Conservation (phyloP, 1,140 invertebrate genomes). For the Solenopsis fugax region DNA sequence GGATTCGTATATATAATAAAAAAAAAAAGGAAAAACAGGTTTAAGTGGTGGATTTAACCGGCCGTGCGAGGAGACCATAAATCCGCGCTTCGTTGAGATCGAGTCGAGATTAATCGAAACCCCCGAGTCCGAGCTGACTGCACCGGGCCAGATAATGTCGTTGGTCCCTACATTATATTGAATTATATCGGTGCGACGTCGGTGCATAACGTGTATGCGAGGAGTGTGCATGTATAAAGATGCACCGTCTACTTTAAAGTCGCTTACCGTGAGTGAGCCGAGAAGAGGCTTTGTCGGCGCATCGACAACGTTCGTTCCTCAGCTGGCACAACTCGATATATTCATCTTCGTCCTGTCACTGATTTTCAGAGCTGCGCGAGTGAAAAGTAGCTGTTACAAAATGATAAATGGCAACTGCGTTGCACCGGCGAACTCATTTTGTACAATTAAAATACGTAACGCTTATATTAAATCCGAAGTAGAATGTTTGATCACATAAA, state of each 20-base stretch:
- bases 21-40: constrained; percentile 75
- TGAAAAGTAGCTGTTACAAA: background rate
- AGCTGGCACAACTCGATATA: constrained; percentile 19
- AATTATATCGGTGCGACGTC: constrained; percentile 76
- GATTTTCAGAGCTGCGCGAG: background rate
- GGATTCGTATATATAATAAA: constrained; percentile 62
- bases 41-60: constrained; percentile 57
- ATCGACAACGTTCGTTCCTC: constrained; percentile 43
- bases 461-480: background rate
- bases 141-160: constrained; percentile 79
- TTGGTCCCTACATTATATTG: constrained; percentile 78
- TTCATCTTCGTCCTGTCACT: constrained; percentile 43
- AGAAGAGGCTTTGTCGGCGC: constrained; percentile 61
- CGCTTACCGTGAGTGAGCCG: constrained; percentile 49
- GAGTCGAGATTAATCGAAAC: constrained; percentile 80
- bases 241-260: constrained; percentile 33
- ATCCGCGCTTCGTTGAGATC: constrained; percentile 81
- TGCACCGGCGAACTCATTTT: background rate
- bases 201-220: constrained; percentile 25
- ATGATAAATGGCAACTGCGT: background rate
- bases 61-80: constrained; percentile 73
- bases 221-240: constrained; percentile 20
- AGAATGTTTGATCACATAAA: constrained; percentile 21
- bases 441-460: constrained; percentile 4
- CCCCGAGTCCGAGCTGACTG: constrained; percentile 71